phyloP scores from a whole-genome alignment of 2,888 invertebrate species.

The Lepidocyrtinus sp. region DNA sequence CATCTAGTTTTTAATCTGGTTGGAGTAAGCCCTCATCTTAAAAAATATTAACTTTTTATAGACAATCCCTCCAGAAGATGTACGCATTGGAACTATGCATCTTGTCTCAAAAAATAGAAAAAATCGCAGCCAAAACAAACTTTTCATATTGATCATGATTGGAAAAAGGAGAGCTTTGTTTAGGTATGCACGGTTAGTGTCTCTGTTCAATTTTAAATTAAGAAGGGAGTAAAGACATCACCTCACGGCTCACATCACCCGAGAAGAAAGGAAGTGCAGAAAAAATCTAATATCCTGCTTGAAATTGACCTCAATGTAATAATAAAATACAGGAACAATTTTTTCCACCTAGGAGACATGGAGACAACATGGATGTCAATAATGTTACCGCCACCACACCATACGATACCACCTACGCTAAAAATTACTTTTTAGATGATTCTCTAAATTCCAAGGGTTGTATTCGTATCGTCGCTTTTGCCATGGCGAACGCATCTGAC shows the following conservation, averaged over 20 bases:
- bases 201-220: conserved; percentile 58
- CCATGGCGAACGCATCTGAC: conserved; percentile 44
- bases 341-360: conserved; percentile 1
- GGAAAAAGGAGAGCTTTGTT: neutral
- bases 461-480: conserved; percentile 39
- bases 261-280: conserved; percentile 58
- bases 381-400: conserved; percentile 29
- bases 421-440: neutral
- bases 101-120: conserved; percentile 1
- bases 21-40: conserved; percentile 37
- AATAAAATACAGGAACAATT: conserved; percentile 31
- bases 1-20: conserved; percentile 53
- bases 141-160: conserved; percentile 23
- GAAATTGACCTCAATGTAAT: conserved; percentile 64
- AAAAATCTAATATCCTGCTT: conserved; percentile 65
- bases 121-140: conserved; percentile 12
- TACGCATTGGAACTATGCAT: too few relatives aligned
- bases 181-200: conserved; percentile 16
- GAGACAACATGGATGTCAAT: conserved; percentile 40
- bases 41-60: conserved; percentile 21
- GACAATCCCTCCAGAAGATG: conserved; percentile 15
- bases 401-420: neutral
- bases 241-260: too few relatives aligned
- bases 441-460: neutral
- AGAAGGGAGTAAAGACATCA: conserved; percentile 29